These are phyloP conservation scores for Cryptocephalus moraei DNA, from an alignment of 2,888 invertebrate genomes.

Conservation along the genomic window DNA sequence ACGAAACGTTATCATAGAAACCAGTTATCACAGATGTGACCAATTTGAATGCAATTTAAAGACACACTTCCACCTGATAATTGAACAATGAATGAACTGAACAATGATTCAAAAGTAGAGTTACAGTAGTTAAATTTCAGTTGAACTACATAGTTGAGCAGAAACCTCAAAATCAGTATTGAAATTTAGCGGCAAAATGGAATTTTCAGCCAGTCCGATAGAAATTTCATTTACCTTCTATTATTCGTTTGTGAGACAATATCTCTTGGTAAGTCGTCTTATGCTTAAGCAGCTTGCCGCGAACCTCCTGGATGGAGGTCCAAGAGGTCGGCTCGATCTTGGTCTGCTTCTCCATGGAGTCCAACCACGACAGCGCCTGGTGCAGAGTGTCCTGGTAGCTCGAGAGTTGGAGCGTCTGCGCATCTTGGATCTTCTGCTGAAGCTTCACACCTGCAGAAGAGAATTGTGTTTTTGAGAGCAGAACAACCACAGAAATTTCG, in stretches of 20 bases:
- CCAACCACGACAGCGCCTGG: constrained; percentile 77
- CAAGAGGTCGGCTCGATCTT: constrained; percentile 63
- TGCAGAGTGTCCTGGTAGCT: constrained; percentile 79
- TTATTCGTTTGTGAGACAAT: constrained; percentile 76
- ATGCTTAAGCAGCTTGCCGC: constrained; percentile 73
- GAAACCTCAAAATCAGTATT: too few relatives aligned
- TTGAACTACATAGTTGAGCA: too few relatives aligned
- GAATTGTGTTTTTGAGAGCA: neutral
- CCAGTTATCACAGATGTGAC: too few relatives aligned
- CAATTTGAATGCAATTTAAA: too few relatives aligned
- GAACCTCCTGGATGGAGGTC: constrained; percentile 74
- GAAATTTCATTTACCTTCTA: constrained; percentile 51
- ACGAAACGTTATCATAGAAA: neutral
- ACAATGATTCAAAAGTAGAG: too few relatives aligned
- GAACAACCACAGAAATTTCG: too few relatives aligned
- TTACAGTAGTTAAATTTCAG: too few relatives aligned
- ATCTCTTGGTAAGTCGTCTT: constrained; percentile 86
- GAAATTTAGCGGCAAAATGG: too few relatives aligned
- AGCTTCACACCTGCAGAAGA: constrained; percentile 47
- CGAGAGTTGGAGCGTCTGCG: constrained; percentile 71
- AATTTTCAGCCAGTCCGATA: too few relatives aligned
- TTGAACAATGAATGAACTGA: neutral
- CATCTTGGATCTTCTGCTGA: constrained; percentile 77
- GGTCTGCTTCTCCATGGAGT: constrained; percentile 69
- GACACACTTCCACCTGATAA: too few relatives aligned